Evolutionary conservation across 2,888 invertebrate genomes (phyloP).

Genomic region (Zygogramma bicolorata): DNA sequence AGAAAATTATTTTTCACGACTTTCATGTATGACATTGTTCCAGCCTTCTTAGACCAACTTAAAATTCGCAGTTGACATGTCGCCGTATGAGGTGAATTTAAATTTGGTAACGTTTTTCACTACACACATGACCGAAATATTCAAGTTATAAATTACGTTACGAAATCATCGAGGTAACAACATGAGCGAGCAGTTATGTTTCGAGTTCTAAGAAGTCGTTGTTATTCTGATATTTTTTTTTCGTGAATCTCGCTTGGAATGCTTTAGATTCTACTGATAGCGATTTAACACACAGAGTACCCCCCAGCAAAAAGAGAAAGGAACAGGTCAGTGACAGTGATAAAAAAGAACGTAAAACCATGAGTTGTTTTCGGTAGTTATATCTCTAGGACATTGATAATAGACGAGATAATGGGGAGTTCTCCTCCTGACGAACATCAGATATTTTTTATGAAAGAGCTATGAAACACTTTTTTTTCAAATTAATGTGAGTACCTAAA

Average conservation of each 20-base stretch:
- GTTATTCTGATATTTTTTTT: not conserved
- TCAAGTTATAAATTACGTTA: slow-evolving; percentile 26
- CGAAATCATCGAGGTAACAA: not conserved
- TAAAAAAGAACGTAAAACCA: too few species aligned
- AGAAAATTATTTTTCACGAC: not conserved
- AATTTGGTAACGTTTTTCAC: slow-evolving; percentile 26
- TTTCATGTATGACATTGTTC: not conserved
- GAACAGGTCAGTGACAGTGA: not conserved
- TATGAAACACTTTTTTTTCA: too few species aligned
- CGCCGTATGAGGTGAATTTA: slow-evolving; percentile 32
- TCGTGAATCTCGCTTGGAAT: not conserved
- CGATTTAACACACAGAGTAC: not conserved
- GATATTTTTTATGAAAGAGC: too few species aligned
- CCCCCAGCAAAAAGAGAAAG: not conserved
- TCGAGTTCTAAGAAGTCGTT: slow-evolving; percentile 2
- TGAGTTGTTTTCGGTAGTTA: too few species aligned
- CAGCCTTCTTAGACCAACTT: not conserved
- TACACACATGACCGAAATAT: slow-evolving; percentile 30
- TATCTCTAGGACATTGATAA: too few species aligned
- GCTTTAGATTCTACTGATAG: not conserved
- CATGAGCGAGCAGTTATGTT: not conserved
- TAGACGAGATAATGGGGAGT: too few species aligned
- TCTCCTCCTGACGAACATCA: too few species aligned
- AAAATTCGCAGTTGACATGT: slow-evolving; percentile 21
- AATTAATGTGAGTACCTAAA: too few species aligned